Evolutionary conservation across 2,797 vertebrate species (phyloP), one percentile per base, ranked within the genome.

Genomic region (Phoebastria nigripes): DNA sequence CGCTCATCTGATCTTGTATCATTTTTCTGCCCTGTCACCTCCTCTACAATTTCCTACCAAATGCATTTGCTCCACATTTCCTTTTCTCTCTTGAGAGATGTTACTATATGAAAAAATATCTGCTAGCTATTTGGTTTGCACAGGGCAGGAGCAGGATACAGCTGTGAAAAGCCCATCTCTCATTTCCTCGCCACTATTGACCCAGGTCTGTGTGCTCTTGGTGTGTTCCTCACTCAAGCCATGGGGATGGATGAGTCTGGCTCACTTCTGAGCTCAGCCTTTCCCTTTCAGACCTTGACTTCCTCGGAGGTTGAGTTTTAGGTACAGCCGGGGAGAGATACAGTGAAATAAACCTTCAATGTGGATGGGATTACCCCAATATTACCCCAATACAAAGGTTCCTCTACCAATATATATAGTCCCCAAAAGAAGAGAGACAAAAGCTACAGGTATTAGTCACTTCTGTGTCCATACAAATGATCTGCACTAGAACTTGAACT

Each of bases 21-120:
- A 65, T 85, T 93, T 95, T 95, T 92, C 70, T 93, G 81, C 63
- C 71, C 74, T 87, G 63, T 71, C 83, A 71, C 61, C 71, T 90
- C 35, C 82, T 91, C 63, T 67, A 47, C 56, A 55, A 61, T 83
- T 87, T 83, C 78, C 65, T 83, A 47, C 59, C 49, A 81, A 95
- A 85, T 17, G 19, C 31, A n/a, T 65, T 93, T 89, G 51, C 63
- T 92, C 54, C 44, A 25, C 29, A 13, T 83, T 85, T 89, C 56
- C 61, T 74, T 70, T 81, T 46, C 67, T 76, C 62, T 61, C 59
- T 42, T 18, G 21, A 71, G 49, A 62, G 54, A 35, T 37, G 39
- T 16, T 46, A 35, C 63, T 37, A 3, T 11, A 22, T 25, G 37
- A 56, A 78, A 91, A 66, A 74, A 56, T 14, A 41, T 4, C 76